A percentile compares a stretch with the other conserved stretches of the same genome.
Evolutionary conservation across 2,888 invertebrate genomes (phyloP).

Genomic region (Drosophila ezoana): DNA sequence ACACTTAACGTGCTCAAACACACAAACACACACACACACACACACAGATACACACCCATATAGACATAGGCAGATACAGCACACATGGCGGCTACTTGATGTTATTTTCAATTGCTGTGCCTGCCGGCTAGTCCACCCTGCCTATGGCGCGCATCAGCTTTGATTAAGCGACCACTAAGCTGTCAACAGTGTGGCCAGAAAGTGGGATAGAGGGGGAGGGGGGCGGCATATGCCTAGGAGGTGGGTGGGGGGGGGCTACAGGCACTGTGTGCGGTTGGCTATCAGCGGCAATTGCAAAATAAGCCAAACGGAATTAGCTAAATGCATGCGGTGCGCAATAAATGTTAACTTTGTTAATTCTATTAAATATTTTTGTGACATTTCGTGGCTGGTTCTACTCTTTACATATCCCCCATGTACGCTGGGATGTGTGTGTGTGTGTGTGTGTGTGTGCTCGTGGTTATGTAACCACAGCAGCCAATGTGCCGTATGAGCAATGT

Average conservation of each 20-base stretch:
- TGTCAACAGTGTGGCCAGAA: slow-evolving; percentile 19
- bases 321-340: slow-evolving; percentile 19
- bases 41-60: background rate
- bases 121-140: slow-evolving; percentile 36
- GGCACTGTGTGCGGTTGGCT: background rate
- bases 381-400: slow-evolving; percentile 2
- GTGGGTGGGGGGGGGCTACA: background rate
- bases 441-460: background rate
- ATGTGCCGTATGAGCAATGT: slow-evolving; percentile 26
- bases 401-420: background rate
- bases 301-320: slow-evolving; percentile 10
- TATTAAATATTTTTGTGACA: slow-evolving; percentile 25
- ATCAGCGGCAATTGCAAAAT: slow-evolving; percentile 25
- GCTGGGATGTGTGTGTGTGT: background rate
- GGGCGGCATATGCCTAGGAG: too few species aligned
- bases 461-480: slow-evolving; percentile 19
- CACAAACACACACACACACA: slow-evolving; percentile 11
- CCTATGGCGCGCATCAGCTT: slow-evolving; percentile 9
- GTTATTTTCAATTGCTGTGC: slow-evolving; percentile 48
- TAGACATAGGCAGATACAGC: background rate
- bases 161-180: slow-evolving; percentile 54
- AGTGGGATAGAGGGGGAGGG: too few species aligned
- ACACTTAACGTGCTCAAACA: slow-evolving; percentile 67
- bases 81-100: slow-evolving; percentile 65
- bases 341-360: slow-evolving; percentile 33